These are phyloP conservation scores for Sebastes kiyomatsui DNA, from an alignment of 2,797 vertebrate genomes.

Conservation along the genomic window DNA sequence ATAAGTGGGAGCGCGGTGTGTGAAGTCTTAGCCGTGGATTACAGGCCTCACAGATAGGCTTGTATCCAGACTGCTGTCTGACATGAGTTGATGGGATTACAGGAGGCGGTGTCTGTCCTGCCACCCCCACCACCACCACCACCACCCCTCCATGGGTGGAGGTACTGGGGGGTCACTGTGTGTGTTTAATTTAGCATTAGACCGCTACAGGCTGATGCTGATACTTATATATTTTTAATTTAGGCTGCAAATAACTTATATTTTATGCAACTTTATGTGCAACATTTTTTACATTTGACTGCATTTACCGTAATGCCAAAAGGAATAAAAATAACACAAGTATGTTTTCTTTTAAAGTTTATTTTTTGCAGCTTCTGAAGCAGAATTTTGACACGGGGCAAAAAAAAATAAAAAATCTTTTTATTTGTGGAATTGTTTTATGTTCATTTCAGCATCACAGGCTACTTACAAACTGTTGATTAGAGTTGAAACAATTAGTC, in stretches of 20 bases:
- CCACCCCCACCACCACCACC: slow-evolving; percentile 13
- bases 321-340: not conserved
- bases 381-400: not conserved
- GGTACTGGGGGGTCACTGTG: slow-evolving; percentile 25
- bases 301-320: not conserved
- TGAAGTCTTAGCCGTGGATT: slow-evolving; percentile 85
- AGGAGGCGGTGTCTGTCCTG: slow-evolving; percentile 77
- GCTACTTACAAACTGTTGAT: not conserved
- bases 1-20: slow-evolving; percentile 70
- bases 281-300: not conserved
- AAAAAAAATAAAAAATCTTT: not conserved
- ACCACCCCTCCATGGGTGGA: not conserved
- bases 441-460: not conserved
- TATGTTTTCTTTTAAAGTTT: not conserved
- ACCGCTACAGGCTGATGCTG: not conserved
- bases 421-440: not conserved
- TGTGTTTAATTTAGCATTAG: not conserved
- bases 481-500: not conserved
- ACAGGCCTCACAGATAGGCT: slow-evolving; percentile 80
- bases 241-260: not conserved
- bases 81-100: slow-evolving; percentile 87
- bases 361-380: not conserved
- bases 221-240: not conserved
- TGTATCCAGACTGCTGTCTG: slow-evolving; percentile 81
- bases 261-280: not conserved